Percentiles rank a stretch among this genome's conserved stretches.
Conservation (phyloP, 2,113 vertebrate species). For the Felis chaus region DNA sequence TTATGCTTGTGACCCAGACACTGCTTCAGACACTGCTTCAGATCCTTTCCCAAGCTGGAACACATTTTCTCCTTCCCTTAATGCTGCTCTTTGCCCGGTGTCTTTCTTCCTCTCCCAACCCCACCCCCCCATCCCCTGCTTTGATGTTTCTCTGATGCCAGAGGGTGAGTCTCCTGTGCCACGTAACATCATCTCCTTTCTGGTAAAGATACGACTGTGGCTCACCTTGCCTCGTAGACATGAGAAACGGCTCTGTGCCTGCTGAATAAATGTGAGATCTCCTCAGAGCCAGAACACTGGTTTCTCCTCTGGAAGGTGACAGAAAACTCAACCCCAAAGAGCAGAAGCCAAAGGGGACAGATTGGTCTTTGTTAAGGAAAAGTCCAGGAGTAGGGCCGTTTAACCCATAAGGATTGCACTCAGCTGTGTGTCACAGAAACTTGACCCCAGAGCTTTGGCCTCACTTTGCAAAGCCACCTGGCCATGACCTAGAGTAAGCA, state of each 20-base stretch:
- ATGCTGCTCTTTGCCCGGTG: neutral
- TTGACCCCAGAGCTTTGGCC: neutral
- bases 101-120: neutral
- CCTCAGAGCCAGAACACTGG: neutral
- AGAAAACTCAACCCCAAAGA: neutral
- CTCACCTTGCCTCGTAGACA: neutral
- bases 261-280: neutral
- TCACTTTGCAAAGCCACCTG: neutral
- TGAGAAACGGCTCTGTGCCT: neutral
- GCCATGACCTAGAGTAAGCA: too few relatives aligned
- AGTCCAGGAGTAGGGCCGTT: neutral
- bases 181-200: neutral
- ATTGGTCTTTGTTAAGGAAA: neutral
- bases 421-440: neutral
- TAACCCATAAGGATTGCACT: fast-evolving
- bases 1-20: slow-evolving; percentile 38
- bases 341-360: neutral
- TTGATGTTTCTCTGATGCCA: neutral
- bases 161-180: neutral
- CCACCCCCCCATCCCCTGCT: neutral
- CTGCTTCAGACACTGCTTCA: neutral
- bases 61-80: neutral
- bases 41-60: neutral
- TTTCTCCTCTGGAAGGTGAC: neutral
- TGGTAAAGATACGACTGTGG: neutral